A percentile compares a stretch with the other conserved stretches of the same genome.
Conservation (phyloP, 37 sponge, comb jelly and placozoan genomes). For the Geodia barretti region DNA sequence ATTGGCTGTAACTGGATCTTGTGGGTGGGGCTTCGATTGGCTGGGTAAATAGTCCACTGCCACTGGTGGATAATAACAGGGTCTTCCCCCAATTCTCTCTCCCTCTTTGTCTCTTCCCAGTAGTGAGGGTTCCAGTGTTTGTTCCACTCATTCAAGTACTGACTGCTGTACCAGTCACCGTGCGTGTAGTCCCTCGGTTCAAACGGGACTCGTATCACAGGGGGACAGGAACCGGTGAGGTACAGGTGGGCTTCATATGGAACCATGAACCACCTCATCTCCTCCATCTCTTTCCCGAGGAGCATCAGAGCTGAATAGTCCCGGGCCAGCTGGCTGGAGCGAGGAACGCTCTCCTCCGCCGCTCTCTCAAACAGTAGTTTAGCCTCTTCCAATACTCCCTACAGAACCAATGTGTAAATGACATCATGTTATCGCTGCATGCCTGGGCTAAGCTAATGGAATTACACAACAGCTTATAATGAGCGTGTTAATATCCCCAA, state of each 20-base stretch:
- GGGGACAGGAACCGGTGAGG: constrained; percentile 18
- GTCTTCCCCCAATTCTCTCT: not conserved
- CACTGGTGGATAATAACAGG: not conserved
- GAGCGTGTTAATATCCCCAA: too few relatives aligned
- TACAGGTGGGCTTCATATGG: constrained; percentile 76
- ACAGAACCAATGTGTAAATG: not conserved
- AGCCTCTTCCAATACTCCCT: constrained; percentile 39
- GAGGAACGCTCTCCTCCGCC: not conserved
- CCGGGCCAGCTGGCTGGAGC: constrained; percentile 29
- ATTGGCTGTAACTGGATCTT: not conserved
- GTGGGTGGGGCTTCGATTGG: too few relatives aligned
- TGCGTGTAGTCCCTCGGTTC: constrained; percentile 33
- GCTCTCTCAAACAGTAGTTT: constrained; percentile 30
- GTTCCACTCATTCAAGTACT: not conserved
- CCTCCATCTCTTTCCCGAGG: constrained; percentile 56
- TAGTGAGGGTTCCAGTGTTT: not conserved
- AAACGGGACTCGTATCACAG: constrained; percentile 50
- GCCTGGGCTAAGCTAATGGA: not conserved
- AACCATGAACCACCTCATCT: constrained; percentile 83
- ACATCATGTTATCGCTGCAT: not conserved
- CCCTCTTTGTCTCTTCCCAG: not conserved
- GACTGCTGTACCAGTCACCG: not conserved
- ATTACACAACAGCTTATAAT: too few relatives aligned
- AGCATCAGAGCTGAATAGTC: not conserved
- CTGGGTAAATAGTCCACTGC: not conserved